Evolutionary conservation across 2,797 vertebrate species (phyloP).

Genomic region (Diplodus puntazzo): DNA sequence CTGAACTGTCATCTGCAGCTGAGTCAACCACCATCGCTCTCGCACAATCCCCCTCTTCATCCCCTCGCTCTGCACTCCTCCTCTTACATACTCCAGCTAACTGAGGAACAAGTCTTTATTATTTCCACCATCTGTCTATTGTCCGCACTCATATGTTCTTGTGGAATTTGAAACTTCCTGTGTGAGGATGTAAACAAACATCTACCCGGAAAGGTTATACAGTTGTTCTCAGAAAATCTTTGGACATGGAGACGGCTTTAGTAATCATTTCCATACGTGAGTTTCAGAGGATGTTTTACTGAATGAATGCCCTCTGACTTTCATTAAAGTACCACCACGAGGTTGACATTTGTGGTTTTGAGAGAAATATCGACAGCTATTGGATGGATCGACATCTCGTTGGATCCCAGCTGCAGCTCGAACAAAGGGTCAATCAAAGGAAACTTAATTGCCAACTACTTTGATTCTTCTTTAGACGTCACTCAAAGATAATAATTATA

Average conservation of each 20-base stretch:
- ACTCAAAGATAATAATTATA: too few species aligned
- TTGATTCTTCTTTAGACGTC: too few species aligned
- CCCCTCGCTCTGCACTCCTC: conserved; percentile 18
- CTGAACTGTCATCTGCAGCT: conserved; percentile 61
- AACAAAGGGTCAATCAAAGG: too few species aligned
- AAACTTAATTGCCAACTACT: too few species aligned
- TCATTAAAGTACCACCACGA: background rate
- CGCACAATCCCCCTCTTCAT: conserved; percentile 60
- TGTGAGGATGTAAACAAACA: conserved; percentile 1
- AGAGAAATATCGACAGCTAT: background rate
- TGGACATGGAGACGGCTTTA: background rate
- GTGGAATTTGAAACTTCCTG: background rate
- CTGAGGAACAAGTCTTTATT: conserved; percentile 43
- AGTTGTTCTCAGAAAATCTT: too few species aligned
- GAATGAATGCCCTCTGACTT: background rate
- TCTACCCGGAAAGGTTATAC: too few species aligned
- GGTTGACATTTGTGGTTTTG: background rate
- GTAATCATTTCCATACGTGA: background rate
- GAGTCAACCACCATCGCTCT: conserved; percentile 61
- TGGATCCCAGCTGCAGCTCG: background rate
- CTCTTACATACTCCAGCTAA: conserved; percentile 45
- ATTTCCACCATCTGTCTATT: conserved; percentile 23
- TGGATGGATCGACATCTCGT: background rate
- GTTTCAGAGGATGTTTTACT: background rate
- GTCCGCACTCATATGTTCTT: background rate